A percentile compares a stretch with the other conserved stretches of the same genome.
These are phyloP conservation scores for Petrocephalus microphthalmus DNA, from an alignment of 2,113 vertebrate genomes.

Conservation along the genomic window DNA sequence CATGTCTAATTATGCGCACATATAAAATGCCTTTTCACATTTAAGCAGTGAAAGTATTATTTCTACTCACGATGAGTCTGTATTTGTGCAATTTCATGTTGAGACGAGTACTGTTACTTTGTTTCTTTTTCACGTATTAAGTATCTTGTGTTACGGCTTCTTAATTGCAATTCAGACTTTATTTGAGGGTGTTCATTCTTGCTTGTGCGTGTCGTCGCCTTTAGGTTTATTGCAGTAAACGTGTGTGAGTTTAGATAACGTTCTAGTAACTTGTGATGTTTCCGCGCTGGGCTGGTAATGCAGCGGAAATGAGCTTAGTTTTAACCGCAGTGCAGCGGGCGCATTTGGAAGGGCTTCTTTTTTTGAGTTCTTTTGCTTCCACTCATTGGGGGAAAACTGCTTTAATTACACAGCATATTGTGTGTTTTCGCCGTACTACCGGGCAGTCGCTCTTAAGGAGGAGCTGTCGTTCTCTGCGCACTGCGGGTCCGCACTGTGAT, in stretches of 20 bases:
- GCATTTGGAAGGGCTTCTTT: not conserved
- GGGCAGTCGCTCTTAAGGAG: not conserved
- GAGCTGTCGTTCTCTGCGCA: not conserved
- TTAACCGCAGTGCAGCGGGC: not conserved
- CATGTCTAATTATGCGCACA: not conserved
- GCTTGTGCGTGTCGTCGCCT: not conserved
- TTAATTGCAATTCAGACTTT: not conserved
- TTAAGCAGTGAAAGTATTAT: not conserved
- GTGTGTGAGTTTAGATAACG: not conserved
- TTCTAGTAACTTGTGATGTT: not conserved
- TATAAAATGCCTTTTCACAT: not conserved
- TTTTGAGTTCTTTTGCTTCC: not conserved
- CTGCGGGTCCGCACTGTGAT: conserved; percentile 25
- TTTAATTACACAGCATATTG: not conserved
- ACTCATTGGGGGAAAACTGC: not conserved
- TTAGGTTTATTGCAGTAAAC: not conserved
- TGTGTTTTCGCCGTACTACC: not conserved
- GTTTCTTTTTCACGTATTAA: not conserved
- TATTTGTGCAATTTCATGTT: not conserved
- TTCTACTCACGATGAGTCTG: not conserved
- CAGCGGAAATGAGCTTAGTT: not conserved
- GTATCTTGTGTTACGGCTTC: not conserved
- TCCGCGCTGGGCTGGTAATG: not conserved
- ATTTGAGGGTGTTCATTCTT: not conserved
- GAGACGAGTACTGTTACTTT: not conserved